phyloP scores from a whole-genome alignment of 30 jellyfish, hydroid and myxozoan species.

The Catostylus mosaicus region DNA sequence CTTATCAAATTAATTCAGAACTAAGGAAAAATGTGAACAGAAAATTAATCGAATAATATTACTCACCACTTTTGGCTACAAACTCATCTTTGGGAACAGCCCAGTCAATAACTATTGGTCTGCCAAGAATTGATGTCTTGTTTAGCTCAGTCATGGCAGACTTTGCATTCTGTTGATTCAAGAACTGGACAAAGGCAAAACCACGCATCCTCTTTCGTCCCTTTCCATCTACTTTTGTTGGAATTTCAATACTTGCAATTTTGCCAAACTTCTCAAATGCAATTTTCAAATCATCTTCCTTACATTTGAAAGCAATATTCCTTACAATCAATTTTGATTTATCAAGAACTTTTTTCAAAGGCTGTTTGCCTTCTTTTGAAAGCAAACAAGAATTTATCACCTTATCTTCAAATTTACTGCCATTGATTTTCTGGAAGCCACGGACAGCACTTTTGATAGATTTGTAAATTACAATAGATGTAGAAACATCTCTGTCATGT shows the following conservation, averaged over 20 bases:
- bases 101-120: constrained; percentile 97
- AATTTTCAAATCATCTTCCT: constrained; percentile 58
- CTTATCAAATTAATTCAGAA: too few species aligned
- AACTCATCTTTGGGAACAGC: constrained; percentile 89
- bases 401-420: constrained; percentile 44
- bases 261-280: constrained; percentile 68
- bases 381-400: constrained; percentile 63
- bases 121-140: constrained; percentile 63
- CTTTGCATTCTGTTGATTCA: constrained; percentile 64
- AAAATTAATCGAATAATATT: too few species aligned
- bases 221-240: constrained; percentile 47
- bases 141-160: constrained; percentile 80
- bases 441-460: constrained; percentile 87
- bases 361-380: constrained; percentile 72
- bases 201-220: constrained; percentile 65
- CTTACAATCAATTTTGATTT: constrained; percentile 81
- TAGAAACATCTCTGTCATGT: constrained; percentile 39
- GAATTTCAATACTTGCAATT: constrained; percentile 62
- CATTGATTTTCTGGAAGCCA: constrained; percentile 85
- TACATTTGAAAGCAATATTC: constrained; percentile 76
- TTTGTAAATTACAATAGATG: constrained; percentile 65
- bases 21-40: too few species aligned
- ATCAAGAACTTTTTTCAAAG: constrained; percentile 49
- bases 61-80: constrained; percentile 29
- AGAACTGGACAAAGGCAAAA: constrained; percentile 88